Base-by-base conservation (phyloP, 2,113 vertebrate genomes). In the Malurus cyaneus region DNA sequence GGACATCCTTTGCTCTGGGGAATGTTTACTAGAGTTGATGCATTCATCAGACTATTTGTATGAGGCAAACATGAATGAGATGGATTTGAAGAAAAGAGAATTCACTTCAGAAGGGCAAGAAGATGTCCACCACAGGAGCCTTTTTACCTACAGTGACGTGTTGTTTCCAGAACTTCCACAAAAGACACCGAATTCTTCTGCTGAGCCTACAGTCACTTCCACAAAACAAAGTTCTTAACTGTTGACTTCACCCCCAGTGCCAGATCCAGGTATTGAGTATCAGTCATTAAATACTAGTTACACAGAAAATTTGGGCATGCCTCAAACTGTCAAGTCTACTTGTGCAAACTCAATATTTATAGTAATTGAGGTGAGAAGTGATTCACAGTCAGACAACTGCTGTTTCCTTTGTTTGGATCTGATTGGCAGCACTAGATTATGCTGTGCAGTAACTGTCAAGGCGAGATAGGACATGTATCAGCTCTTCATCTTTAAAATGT, bases 291-390 rank as follows among this genome's bases (percentile, higher is more conserved):
- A 41, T 61, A 59, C 47, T 89, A 54, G 53, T 89, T 93, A 89
- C 69, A 92, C 36, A 85, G 92, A 96, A 92, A 91, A 95, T 86
- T 61, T 84, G 72, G 93, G 93, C 94, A 96, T 96, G 95, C 62
- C 96, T 96, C 92, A 91, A 84, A 93, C 86, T 96, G 96, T 80
- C 92, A 89, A 67, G 70, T 84, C 79, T 96, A 25, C 80, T 92
- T 96, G 93, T 86, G 86, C 90, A 96, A 95, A 82, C 72, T 89
- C 70, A 85, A 54, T 97, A 89, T 93, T 94, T 74, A 49, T 86
- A 91, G 91, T 90, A 97, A 92, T 92, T 83, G 92, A 96, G 71
- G 78, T 93, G 86, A 92, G 94, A 92, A 96, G 93, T 97, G 95
- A 96, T 96, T 96, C 92, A 93, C 50, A 66, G 81, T 89, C 88